Evolutionary conservation across 2,797 vertebrate genomes (phyloP), one percentile per base, ranked within the genome.

Genomic region (Dendrocincla tyrannina): DNA sequence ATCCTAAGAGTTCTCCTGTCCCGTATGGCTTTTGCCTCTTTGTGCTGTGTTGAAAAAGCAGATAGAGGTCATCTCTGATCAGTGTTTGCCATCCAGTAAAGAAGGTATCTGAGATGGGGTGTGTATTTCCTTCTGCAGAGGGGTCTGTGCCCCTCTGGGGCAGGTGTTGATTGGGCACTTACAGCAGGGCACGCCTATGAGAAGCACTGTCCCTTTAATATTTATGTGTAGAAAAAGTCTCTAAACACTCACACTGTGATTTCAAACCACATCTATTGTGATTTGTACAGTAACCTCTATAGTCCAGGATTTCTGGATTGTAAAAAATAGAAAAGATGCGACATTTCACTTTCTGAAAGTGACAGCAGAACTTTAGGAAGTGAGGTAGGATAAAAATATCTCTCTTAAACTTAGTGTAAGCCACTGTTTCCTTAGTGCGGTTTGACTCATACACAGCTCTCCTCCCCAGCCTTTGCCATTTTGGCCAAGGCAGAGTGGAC

Each of bases 51-150:
- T 59, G 59, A 7, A 13, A 44, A 32, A 66, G 11, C 23, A 55
- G 60, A 7, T 20, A 58, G 56, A 60, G 52, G 4, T 47, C 27
- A 47, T 28, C 25, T 35, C 18, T 82, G 74, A 23, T 82, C 60
- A 66, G 47, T 35, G 33, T 42, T 85, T 89, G 27, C 85, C 62
- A 7, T 30, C 12, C 1, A 5, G 7, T 16, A 2, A 64, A 42
- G 74, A 58, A 85, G 16, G 14, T 74, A 20, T 60, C 68, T 58
- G 83, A 91, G 85, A 63, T 82, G 62, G 1, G 5, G 59, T 62
- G 37, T 1, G 1, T 66, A 88, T 96, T 93, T 95, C 60, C 75
- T 89, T 52, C 84, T 92, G 87, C 94, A 89, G 88, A 92, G 60
- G 35, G 44, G 37, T 58, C 69, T 87, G 55, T 63, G 49, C 37